These are phyloP conservation scores for Solen grandis DNA, from an alignment of 1,140 invertebrate genomes.

Conservation along the genomic window DNA sequence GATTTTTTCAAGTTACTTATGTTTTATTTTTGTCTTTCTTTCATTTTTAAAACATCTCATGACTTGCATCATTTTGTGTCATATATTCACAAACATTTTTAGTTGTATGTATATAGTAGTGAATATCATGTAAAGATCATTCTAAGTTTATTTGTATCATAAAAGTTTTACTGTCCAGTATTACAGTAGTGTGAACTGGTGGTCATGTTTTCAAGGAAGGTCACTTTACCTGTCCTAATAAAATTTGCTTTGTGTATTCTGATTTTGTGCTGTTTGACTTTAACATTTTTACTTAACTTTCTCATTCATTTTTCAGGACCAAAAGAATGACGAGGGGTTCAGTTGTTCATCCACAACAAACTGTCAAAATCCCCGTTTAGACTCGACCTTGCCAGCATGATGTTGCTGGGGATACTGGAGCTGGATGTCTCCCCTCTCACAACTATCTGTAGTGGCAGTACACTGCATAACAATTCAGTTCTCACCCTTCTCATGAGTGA, in stretches of 20 bases:
- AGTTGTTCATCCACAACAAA: constrained; percentile 48
- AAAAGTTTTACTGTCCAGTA: not conserved
- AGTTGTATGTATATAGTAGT: too few relatives aligned
- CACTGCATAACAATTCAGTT: too few relatives aligned
- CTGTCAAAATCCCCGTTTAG: constrained; percentile 53
- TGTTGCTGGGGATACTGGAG: too few relatives aligned
- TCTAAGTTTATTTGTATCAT: not conserved
- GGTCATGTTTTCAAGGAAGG: not conserved
- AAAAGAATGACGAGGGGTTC: constrained; percentile 51
- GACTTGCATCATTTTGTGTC: too few relatives aligned
- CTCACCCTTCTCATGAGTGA: too few relatives aligned
- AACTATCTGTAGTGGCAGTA: too few relatives aligned
- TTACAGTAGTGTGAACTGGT: not conserved
- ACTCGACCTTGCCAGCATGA: too few relatives aligned
- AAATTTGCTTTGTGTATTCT: not conserved
- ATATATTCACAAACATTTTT: too few relatives aligned
- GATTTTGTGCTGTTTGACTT: not conserved
- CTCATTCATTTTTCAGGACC: constrained; percentile 42
- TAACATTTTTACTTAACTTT: not conserved
- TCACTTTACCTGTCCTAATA: not conserved
- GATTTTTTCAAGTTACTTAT: too few relatives aligned
- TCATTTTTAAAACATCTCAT: too few relatives aligned
- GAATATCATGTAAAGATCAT: not conserved
- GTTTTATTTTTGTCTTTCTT: too few relatives aligned
- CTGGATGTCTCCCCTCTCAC: too few relatives aligned